phyloP scores from a whole-genome alignment of 2,113 vertebrate species.

The Toxotes jaculatrix region DNA sequence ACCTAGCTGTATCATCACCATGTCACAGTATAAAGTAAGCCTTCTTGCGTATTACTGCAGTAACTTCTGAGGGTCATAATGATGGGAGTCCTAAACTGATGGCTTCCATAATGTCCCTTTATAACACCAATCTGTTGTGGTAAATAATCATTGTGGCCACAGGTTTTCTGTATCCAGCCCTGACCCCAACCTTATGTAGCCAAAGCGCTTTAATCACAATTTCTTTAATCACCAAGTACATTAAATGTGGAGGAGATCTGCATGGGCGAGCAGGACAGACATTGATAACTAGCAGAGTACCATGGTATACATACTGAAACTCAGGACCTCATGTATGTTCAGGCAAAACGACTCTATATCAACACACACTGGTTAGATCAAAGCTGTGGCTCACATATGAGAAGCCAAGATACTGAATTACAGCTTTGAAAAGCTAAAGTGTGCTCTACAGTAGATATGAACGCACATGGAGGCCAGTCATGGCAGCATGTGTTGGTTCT shows the following conservation, averaged over 20 bases:
- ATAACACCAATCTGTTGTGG: slow-evolving; percentile 37
- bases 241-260: slow-evolving; percentile 54
- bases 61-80: slow-evolving; percentile 37
- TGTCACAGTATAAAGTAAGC: background rate
- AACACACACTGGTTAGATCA: slow-evolving; percentile 24
- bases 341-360: slow-evolving; percentile 18
- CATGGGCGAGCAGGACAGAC: background rate
- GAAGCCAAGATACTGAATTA: slow-evolving; percentile 29
- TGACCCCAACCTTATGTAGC: slow-evolving; percentile 42
- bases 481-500: slow-evolving; percentile 58
- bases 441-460: slow-evolving; percentile 53
- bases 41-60: slow-evolving; percentile 20
- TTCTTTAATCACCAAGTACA: slow-evolving; percentile 61
- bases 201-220: slow-evolving; percentile 62
- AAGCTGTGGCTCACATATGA: slow-evolving; percentile 29
- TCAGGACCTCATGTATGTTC: background rate
- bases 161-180: slow-evolving; percentile 37
- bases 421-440: slow-evolving; percentile 27
- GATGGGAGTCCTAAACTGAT: slow-evolving; percentile 39
- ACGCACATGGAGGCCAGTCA: slow-evolving; percentile 63
- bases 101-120: slow-evolving; percentile 38
- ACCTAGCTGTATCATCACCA: slow-evolving; percentile 17
- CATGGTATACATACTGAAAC: background rate
- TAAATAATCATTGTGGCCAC: slow-evolving; percentile 61
- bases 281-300: slow-evolving; percentile 26